Conservation (phyloP, 2,797 vertebrate species). For the Zonotrichia albicollis region DNA sequence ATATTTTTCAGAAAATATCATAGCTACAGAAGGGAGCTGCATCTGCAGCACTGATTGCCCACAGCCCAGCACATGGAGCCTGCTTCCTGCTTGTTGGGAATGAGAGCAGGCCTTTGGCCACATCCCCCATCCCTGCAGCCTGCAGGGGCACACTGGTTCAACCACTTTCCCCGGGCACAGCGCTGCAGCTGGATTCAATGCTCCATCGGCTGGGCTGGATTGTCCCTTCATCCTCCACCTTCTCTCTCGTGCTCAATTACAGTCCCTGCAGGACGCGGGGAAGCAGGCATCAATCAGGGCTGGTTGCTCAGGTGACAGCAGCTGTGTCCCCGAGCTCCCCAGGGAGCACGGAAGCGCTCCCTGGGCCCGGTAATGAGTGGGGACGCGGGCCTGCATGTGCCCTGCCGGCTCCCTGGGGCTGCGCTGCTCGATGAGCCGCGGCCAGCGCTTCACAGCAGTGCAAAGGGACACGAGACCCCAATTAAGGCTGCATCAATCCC, state of each 20-base stretch:
- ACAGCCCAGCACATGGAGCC: fast-evolving
- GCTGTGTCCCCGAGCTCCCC: background rate
- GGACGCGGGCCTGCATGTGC: background rate
- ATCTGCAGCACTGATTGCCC: background rate
- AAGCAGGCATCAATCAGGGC: conserved; percentile 1
- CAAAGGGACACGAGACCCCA: conserved; percentile 54
- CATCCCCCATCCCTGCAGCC: background rate
- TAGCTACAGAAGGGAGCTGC: fast-evolving
- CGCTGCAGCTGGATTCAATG: fast-evolving
- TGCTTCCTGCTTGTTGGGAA: background rate
- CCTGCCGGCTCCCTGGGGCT: background rate
- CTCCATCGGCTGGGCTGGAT: background rate
- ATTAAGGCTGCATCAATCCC: conserved; percentile 62
- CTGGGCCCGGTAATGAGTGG: background rate
- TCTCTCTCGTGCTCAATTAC: conserved; percentile 28
- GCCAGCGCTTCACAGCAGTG: conserved; percentile 13
- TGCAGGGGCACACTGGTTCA: background rate
- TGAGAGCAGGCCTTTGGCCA: background rate
- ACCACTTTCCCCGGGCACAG: fast-evolving
- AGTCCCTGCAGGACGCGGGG: background rate
- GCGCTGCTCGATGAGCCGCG: background rate
- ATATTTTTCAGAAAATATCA: too few species aligned
- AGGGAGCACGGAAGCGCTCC: background rate
- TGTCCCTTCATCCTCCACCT: background rate
- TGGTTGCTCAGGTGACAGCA: conserved; percentile 66